These are phyloP conservation scores for Enhydra lutris DNA, from an alignment of 2,113 vertebrate genomes.

Conservation along the genomic window DNA sequence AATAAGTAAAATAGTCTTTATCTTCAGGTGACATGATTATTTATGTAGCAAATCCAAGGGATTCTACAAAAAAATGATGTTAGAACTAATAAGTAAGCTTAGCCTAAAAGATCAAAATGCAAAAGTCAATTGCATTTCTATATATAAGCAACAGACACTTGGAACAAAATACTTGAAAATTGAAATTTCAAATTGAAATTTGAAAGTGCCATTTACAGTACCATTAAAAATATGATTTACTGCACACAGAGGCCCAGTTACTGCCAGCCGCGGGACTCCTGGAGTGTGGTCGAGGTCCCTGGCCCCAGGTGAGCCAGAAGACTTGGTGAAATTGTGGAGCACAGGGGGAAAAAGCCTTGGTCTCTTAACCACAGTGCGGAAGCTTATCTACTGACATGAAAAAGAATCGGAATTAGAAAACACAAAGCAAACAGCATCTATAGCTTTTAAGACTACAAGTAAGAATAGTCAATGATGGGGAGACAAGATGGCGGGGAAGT, in stretches of 20 bases:
- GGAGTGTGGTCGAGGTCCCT: too few species aligned
- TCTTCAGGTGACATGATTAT: background rate
- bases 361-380: too few species aligned
- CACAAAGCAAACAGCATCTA: background rate
- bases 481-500: too few species aligned
- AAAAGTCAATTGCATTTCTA: background rate
- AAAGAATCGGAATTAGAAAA: background rate
- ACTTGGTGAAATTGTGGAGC: too few species aligned
- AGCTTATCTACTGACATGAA: background rate
- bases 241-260: background rate
- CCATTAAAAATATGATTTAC: background rate
- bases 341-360: too few species aligned
- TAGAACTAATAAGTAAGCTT: background rate
- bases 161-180: background rate
- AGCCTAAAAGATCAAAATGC: background rate
- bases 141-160: background rate
- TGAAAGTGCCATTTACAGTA: background rate
- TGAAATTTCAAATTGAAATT: background rate
- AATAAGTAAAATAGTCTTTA: background rate
- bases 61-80: background rate
- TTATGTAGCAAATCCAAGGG: background rate
- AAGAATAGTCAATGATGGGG: too few species aligned
- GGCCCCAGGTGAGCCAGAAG: too few species aligned
- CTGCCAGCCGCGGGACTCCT: too few species aligned
- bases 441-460: background rate